These are phyloP conservation scores for Athene cunicularia DNA, from an alignment of 2,113 vertebrate species.

Conservation along the genomic window DNA sequence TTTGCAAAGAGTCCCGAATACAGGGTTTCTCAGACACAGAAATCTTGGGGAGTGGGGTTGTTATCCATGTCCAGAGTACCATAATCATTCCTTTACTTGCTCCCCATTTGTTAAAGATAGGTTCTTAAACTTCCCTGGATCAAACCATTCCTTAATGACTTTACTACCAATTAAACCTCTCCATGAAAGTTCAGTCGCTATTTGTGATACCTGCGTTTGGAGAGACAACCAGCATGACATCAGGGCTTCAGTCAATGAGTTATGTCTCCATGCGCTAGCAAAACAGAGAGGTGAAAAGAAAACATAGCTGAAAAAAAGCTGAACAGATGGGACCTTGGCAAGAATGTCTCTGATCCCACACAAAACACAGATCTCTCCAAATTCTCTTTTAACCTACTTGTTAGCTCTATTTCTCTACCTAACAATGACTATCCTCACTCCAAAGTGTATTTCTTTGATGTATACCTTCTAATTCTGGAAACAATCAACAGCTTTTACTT, in stretches of 20 bases:
- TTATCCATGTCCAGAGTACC: not conserved
- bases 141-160: not conserved
- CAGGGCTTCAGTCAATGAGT: not conserved
- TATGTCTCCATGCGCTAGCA: not conserved
- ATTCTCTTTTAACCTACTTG: not conserved
- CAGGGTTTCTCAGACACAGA: not conserved
- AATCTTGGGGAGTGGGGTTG: not conserved
- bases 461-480: not conserved
- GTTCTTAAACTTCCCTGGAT: not conserved
- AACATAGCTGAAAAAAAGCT: slow-evolving; percentile 8
- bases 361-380: not conserved
- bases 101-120: not conserved
- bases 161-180: not conserved
- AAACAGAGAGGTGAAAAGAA: slow-evolving; percentile 18
- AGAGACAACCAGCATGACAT: not conserved
- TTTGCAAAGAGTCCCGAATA: not conserved
- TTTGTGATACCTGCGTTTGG: not conserved
- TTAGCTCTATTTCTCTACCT: not conserved
- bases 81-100: not conserved
- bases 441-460: not conserved
- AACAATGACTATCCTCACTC: not conserved
- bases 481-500: not conserved
- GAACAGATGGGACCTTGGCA: slow-evolving; percentile 20
- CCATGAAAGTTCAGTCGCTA: not conserved
- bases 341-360: not conserved